Percentiles rank a stretch among this genome's conserved stretches.
phyloP scores from a whole-genome alignment of 1,140 invertebrate species.

The Maniola jurtina region DNA sequence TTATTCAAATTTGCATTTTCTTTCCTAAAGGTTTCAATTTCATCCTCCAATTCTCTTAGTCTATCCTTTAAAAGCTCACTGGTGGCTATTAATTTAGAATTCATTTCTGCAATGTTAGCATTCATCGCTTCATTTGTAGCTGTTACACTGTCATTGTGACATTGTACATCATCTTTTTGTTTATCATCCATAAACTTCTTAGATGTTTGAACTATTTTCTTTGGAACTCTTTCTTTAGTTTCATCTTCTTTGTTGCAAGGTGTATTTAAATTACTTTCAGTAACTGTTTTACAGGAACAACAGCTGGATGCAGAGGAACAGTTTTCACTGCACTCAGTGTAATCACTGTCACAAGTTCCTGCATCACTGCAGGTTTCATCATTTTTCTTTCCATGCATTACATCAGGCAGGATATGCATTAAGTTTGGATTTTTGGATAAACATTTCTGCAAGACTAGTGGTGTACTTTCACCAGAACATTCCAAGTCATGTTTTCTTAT shows the following conservation, averaged over 20 bases:
- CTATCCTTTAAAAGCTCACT: conserved; percentile 82
- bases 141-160: conserved; percentile 53
- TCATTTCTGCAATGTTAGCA: conserved; percentile 68
- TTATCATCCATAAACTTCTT: conserved; percentile 26
- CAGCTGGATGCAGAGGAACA: conserved; percentile 55
- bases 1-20: conserved; percentile 81
- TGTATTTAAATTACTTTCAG: conserved; percentile 27
- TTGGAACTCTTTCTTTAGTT: conserved; percentile 24
- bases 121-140: conserved; percentile 57
- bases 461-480: conserved; percentile 69
- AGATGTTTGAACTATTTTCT: conserved; percentile 20
- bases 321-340: conserved; percentile 58
- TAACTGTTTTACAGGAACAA: conserved; percentile 62
- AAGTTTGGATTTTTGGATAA: conserved; percentile 59
- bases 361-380: conserved; percentile 30
- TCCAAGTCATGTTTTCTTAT: conserved; percentile 66
- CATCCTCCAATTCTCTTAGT: conserved; percentile 82
- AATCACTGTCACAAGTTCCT: conserved; percentile 56
- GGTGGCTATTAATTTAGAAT: conserved; percentile 77
- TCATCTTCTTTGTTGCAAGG: conserved; percentile 23
- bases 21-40: conserved; percentile 84
- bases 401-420: conserved; percentile 47
- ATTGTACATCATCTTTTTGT: conserved; percentile 38
- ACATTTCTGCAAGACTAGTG: conserved; percentile 62
- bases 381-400: conserved; percentile 33